Evolutionary conservation across 1,140 invertebrate species (phyloP).

Genomic region (Sycophila sp.): DNA sequence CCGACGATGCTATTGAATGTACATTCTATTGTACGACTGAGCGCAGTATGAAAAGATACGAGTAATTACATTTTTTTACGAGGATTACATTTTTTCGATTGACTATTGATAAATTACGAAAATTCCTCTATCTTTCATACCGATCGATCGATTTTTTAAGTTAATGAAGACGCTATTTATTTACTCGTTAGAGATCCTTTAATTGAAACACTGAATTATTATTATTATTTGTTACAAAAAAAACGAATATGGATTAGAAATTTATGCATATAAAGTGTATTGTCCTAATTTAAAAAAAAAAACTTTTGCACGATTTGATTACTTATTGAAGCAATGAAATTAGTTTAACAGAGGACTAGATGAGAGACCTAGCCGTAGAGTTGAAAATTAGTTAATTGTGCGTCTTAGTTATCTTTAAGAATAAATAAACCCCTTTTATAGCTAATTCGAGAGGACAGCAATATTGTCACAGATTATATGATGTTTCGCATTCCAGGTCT

Average conservation of each 20-base stretch:
- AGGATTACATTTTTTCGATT: too few species aligned
- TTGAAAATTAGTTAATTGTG: constrained; percentile 7
- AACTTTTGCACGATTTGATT: constrained; percentile 1
- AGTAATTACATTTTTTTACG: too few species aligned
- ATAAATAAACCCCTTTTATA: constrained; percentile 33
- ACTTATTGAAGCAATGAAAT: background rate
- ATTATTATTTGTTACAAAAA: background rate
- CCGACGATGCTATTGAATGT: too few species aligned
- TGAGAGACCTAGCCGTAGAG: constrained; percentile 5
- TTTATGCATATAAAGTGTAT: background rate
- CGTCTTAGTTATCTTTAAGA: constrained; percentile 19
- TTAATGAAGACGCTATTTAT: constrained; percentile 4
- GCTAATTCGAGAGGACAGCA: constrained; percentile 37
- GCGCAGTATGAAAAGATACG: too few species aligned
- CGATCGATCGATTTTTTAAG: background rate
- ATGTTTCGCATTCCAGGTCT: constrained; percentile 61
- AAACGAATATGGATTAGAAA: background rate
- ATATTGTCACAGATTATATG: constrained; percentile 54
- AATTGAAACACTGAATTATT: too few species aligned
- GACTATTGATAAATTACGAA: too few species aligned
- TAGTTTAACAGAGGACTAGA: background rate
- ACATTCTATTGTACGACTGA: too few species aligned
- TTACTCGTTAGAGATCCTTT: background rate
- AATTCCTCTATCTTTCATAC: background rate
- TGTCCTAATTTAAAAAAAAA: background rate